Evolutionary conservation across 2,797 vertebrate species (phyloP), one percentile per base, ranked within the genome.

Genomic region (Galagoides demidoff): DNA sequence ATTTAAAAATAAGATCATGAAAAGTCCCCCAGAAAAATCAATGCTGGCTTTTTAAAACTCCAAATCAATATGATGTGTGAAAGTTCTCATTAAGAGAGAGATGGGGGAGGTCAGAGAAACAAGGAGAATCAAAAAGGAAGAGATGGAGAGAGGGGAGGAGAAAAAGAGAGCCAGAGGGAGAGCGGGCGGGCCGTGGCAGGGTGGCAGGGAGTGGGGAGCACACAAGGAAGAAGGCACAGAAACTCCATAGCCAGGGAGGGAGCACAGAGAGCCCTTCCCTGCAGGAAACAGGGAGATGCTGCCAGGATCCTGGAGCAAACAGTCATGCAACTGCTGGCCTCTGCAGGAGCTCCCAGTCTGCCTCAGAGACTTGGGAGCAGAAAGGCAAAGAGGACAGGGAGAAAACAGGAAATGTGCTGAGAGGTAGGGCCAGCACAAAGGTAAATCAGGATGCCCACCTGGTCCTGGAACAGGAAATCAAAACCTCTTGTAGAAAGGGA

Each of bases 41-140:
- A 96, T 95, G 45, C 39, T 55, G 34, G 34, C 81, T 95, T 98
- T 98, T 97, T 95, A 96, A 97, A 97, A 92, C 94, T 89, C 90
- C 66, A 63, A 98, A 98, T 98, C 97, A 97, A 98, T 97, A 89
- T 10, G 96, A 98, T 19, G 90, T 95, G 96, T 94, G 86, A 89
- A 98, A 95, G 79, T 96, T 97, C 97, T 98, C 96, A 68, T 92
- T 97, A 95, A 90, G 94, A 96, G 55, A 95, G 61, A 96, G 92
- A 94, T 97, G 88, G 93, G 64, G 45, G 95, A 97, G 22, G 93
- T 82, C 52, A 70, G 64, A 86, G 92, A 92, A 59, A 95, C 31
- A 90, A n/a, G 76, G 82, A 92, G 0, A 0, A 73, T 63, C 77
- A n/a, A 79, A 89, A 97, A 39, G 57, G 5, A 61, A 29, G 39